Percentiles rank a stretch among this genome's conserved stretches.
phyloP scores from a whole-genome alignment of 2,797 vertebrate species.

The Dryobates pubescens region DNA sequence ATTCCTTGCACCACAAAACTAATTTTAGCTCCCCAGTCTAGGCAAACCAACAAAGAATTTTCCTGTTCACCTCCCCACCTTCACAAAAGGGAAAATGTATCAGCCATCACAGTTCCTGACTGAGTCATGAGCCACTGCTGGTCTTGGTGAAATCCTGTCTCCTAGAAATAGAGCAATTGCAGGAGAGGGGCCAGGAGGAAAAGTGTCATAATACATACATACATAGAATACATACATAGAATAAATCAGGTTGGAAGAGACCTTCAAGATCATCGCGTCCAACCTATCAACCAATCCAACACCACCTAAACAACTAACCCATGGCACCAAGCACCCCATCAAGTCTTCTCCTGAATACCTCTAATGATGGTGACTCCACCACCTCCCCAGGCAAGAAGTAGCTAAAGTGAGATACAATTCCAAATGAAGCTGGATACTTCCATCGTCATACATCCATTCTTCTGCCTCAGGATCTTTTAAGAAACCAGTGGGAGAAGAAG shows the following conservation, averaged over 20 bases:
- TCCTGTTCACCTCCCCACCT: not conserved
- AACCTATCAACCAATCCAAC: too few species aligned
- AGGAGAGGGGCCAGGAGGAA: not conserved
- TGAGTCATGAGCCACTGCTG: not conserved
- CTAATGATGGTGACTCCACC: too few species aligned
- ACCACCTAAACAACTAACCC: too few species aligned
- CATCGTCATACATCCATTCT: not conserved
- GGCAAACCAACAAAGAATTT: not conserved
- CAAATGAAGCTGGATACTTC: not conserved
- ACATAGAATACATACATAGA: too few species aligned
- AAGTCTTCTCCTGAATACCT: too few species aligned
- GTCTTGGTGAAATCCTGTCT: not conserved
- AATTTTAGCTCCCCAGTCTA: not conserved
- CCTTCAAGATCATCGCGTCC: too few species aligned
- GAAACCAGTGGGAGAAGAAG: not conserved
- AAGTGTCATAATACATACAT: not conserved
- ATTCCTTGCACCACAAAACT: not conserved
- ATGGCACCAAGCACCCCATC: too few species aligned
- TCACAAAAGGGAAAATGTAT: not conserved
- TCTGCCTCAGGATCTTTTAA: not conserved
- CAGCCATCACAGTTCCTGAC: not conserved
- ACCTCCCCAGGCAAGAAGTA: slow-evolving; percentile 2
- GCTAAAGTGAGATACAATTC: not conserved
- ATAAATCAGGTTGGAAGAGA: too few species aligned
- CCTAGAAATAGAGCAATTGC: not conserved